Conservation (phyloP, 2,113 vertebrate species). For the Chlorodrepanis virens region DNA sequence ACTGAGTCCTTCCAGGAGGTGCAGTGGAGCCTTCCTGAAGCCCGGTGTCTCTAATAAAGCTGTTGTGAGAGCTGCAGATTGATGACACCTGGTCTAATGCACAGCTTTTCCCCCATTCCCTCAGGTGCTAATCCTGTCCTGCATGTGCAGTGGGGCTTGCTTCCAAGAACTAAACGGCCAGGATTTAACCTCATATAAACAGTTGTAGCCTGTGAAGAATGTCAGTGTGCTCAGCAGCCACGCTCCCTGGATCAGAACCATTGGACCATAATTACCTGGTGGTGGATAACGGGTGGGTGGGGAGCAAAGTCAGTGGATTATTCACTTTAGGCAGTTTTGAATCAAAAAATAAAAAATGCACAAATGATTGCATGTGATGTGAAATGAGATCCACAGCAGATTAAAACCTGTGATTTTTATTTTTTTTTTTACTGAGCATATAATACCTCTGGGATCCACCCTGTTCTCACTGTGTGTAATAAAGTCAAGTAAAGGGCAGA, state of each 20-base stretch:
- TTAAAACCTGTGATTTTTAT: not conserved
- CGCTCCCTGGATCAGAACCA: not conserved
- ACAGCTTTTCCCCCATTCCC: not conserved
- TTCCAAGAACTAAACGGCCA: not conserved
- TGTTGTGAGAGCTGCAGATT: not conserved
- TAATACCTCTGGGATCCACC: not conserved
- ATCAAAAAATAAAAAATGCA: not conserved
- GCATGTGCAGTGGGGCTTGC: rapidly evolving
- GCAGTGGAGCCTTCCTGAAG: not conserved
- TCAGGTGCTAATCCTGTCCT: not conserved
- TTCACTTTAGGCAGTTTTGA: not conserved
- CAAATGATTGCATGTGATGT: not conserved
- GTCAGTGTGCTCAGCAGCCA: not conserved
- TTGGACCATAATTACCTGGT: not conserved
- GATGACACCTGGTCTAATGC: not conserved
- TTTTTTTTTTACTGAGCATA: not conserved
- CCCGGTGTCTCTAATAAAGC: not conserved
- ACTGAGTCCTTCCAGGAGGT: not conserved
- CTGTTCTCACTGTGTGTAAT: not conserved
- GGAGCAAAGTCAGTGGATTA: not conserved
- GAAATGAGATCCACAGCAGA: not conserved
- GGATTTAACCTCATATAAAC: not conserved
- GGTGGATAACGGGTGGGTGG: not conserved
- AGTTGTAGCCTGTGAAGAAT: not conserved
- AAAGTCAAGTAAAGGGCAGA: not conserved